Evolutionary conservation across 2,113 vertebrate genomes (phyloP).

Genomic region (Addax nasomaculatus): DNA sequence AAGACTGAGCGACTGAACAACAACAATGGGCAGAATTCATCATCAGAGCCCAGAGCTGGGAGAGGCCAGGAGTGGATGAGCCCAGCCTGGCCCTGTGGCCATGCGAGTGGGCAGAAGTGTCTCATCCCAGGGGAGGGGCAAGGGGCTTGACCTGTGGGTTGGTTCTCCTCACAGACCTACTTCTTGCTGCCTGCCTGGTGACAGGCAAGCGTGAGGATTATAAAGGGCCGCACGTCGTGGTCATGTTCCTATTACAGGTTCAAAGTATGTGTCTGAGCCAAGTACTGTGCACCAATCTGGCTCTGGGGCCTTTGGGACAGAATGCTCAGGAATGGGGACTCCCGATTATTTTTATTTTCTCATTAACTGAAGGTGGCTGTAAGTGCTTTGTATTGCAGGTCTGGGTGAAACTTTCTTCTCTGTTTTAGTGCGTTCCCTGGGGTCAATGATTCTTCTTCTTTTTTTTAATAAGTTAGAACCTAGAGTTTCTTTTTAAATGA

Average conservation of each 20-base stretch:
- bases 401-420: neutral
- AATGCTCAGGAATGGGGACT: neutral
- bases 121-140: neutral
- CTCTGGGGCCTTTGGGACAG: neutral
- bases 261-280: neutral
- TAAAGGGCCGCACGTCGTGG: accelerated
- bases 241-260: neutral
- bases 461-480: neutral
- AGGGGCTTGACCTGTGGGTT: neutral
- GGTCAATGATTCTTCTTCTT: neutral
- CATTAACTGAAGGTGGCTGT: neutral
- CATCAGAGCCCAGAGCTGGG: neutral
- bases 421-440: neutral
- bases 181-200: neutral
- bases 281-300: neutral
- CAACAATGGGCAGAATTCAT: neutral
- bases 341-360: neutral
- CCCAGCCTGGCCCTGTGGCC: neutral
- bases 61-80: accelerated
- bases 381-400: neutral
- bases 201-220: neutral
- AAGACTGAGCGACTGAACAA: neutral
- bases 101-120: neutral
- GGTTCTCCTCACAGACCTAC: neutral
- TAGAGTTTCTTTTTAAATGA: neutral